Evolutionary conservation across 1,140 invertebrate genomes (phyloP), one percentile per base, ranked within the genome.

Genomic region (Pollicipes pollicipes): DNA sequence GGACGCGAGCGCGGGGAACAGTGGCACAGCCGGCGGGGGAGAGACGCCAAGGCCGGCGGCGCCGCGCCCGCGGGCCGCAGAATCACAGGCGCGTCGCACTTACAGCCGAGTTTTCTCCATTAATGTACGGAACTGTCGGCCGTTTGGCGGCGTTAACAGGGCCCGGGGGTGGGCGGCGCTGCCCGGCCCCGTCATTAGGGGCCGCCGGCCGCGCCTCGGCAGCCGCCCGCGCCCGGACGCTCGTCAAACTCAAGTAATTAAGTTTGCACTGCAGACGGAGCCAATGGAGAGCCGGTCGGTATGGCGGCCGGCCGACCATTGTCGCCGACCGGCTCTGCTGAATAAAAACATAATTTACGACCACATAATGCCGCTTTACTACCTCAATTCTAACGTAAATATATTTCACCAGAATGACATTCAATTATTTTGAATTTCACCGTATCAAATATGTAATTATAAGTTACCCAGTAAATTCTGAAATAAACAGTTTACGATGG

Each of bases 401-500:
- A 58, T 58, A 58, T 58, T 58, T 58, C 45, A 58, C 45, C 45
- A 58, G 45, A 58, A 58, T 58, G 45, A 58, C 45, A 58, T 58
- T 58, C 45, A 58, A 58, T 58, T 58, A 58, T 58, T 58, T 21
- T 58, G 45, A 58, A 21, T 58, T 58, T 58, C 45, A 58, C 45
- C 45, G 45, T 58, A 58, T 3, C 45, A 58, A 58, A 58, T 58
- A 58, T 58, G 45, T 58, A 58, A 58, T 58, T 58, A 58, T 58
- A 10, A 58, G 45, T 58, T 58, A 21, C 45, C 45, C 45, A 21
- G 45, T 21, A 58, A 58, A 58, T 10, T 58, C 45, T 58, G 45
- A 58, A 58, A 58, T 58, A 58, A 58, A 58, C 45, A 58, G 45
- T 58, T 58, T 58, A 58, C 45, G 45, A 58, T 2, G 10, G 13